A percentile compares a stretch with the other conserved stretches of the same genome.
phyloP scores from a whole-genome alignment of 2,113 vertebrate genomes.

The Zosterops lateralis region DNA sequence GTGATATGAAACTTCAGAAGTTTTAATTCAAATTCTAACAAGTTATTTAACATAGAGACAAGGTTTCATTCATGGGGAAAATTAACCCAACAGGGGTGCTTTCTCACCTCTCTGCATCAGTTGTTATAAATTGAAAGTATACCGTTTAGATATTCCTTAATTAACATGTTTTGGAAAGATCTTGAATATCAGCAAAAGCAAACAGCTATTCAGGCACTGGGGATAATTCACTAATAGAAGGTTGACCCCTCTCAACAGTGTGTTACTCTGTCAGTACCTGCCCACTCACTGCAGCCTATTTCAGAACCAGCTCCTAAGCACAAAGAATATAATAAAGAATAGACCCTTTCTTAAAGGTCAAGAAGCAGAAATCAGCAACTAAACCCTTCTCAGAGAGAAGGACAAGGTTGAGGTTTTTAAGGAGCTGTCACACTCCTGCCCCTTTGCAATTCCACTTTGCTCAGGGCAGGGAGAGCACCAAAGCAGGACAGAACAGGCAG shows the following conservation, averaged over 20 bases:
- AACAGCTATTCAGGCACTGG: not conserved
- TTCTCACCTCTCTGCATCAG: conserved; percentile 44
- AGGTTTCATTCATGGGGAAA: conserved; percentile 54
- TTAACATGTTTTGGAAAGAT: conserved; percentile 20
- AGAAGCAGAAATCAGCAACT: not conserved
- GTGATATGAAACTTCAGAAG: not conserved
- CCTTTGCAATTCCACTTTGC: not conserved
- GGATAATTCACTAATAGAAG: not conserved
- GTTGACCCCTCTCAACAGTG: not conserved
- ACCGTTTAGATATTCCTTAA: conserved; percentile 35
- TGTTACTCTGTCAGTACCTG: not conserved
- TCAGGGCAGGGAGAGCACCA: not conserved
- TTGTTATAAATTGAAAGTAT: conserved; percentile 49
- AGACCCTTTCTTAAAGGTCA: not conserved
- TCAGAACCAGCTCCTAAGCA: not conserved
- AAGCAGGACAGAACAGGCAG: not conserved
- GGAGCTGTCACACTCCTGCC: not conserved
- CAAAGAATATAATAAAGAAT: not conserved
- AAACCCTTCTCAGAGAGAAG: not conserved
- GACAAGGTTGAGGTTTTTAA: not conserved
- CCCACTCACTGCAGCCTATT: not conserved
- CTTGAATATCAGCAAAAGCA: not conserved
- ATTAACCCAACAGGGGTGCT: conserved; percentile 15
- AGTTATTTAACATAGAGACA: conserved; percentile 64
- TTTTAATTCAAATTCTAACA: conserved; percentile 30